phyloP scores from a whole-genome alignment of 2,113 vertebrate genomes.

The Isurus oxyrinchus region DNA sequence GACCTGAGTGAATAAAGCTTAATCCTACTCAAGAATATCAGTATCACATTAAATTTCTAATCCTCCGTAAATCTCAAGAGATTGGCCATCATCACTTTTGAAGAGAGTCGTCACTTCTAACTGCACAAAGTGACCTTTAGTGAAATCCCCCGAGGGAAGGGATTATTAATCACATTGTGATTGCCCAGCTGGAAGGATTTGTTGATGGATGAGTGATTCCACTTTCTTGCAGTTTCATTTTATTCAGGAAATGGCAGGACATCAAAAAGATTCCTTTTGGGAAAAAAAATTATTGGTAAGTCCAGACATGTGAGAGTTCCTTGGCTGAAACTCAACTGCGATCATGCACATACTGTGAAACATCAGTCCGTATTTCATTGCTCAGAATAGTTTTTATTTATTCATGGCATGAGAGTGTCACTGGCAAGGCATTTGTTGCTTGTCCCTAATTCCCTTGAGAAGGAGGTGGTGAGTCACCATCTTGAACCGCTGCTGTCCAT shows the following conservation, averaged over 20 bases:
- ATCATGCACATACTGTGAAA: neutral
- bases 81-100: neutral
- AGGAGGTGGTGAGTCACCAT: too few relatives aligned
- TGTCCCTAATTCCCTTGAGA: too few relatives aligned
- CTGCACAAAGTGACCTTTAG: neutral
- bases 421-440: too few relatives aligned
- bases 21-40: neutral
- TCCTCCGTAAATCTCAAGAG: neutral
- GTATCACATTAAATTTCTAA: neutral
- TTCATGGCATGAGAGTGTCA: neutral
- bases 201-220: neutral
- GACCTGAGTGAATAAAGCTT: neutral
- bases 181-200: neutral
- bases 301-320: slow-evolving; percentile 2
- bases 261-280: slow-evolving; percentile 9
- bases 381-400: neutral
- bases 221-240: slow-evolving; percentile 18
- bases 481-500: too few relatives aligned
- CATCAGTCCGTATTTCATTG: neutral
- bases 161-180: slow-evolving; percentile 19
- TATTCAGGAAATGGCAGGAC: slow-evolving; percentile 2
- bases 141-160: neutral
- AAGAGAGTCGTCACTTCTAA: neutral
- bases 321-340: neutral
- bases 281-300: neutral